These are phyloP conservation scores for Rhinolophus sinicus DNA, from an alignment of 2,113 vertebrate genomes.

Conservation along the genomic window DNA sequence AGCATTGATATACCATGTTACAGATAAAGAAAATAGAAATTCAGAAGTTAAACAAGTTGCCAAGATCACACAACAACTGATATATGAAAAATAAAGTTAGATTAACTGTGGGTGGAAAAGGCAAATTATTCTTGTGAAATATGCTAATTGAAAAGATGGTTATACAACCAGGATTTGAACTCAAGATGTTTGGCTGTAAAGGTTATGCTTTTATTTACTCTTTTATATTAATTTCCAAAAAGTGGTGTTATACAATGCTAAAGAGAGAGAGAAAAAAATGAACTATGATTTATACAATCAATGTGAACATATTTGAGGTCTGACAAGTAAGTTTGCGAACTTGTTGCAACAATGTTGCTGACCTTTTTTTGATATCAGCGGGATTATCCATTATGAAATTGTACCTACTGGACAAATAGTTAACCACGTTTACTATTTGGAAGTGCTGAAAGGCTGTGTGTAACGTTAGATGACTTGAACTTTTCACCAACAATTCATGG, in stretches of 20 bases:
- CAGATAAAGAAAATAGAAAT: not conserved
- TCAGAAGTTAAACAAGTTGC: not conserved
- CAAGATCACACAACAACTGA: not conserved
- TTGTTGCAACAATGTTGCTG: too few relatives aligned
- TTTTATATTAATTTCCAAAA: not conserved
- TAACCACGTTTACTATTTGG: too few relatives aligned
- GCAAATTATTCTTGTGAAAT: not conserved
- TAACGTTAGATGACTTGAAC: too few relatives aligned
- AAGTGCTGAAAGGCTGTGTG: too few relatives aligned
- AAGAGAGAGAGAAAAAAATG: not conserved
- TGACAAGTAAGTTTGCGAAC: too few relatives aligned
- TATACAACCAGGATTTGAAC: not conserved
- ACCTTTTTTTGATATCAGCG: too few relatives aligned
- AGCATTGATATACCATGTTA: not conserved
- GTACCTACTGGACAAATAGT: too few relatives aligned
- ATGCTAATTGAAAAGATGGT: not conserved
- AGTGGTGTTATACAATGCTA: not conserved
- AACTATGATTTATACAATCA: not conserved
- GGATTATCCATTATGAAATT: too few relatives aligned
- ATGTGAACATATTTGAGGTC: not conserved
- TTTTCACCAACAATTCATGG: too few relatives aligned
- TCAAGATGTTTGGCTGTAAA: not conserved
- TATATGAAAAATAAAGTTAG: not conserved
- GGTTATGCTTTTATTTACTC: not conserved
- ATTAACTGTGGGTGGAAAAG: not conserved